Conservation (phyloP, 2,113 vertebrate genomes). For the Pavo muticus region DNA sequence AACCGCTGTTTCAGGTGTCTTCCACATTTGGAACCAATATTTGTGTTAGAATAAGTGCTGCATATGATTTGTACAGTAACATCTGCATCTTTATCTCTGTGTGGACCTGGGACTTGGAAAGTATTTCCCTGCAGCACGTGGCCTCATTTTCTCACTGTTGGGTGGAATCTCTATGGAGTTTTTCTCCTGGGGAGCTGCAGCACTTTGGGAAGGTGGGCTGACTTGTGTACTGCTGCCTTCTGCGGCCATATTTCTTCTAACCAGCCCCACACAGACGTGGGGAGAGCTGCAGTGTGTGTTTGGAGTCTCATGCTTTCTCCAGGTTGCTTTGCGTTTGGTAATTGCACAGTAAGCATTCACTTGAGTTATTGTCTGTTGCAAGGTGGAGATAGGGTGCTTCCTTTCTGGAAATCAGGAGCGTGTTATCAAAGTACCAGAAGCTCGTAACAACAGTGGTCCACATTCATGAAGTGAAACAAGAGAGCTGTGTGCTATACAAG, state of each 20-base stretch:
- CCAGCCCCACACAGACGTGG: accelerated
- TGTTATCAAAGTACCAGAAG: neutral
- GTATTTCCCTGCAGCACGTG: neutral
- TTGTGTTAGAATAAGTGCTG: neutral
- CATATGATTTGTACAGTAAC: accelerated
- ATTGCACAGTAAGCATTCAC: neutral
- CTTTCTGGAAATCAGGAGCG: neutral
- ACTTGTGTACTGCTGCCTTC: neutral
- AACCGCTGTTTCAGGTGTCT: neutral
- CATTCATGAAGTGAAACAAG: neutral
- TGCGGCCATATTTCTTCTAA: accelerated
- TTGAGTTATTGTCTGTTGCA: neutral
- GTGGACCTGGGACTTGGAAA: neutral
- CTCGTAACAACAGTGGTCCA: neutral
- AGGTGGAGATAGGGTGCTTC: neutral
- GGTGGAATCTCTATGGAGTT: neutral
- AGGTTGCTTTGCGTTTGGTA: neutral
- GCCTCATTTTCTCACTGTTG: neutral
- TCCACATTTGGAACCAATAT: neutral
- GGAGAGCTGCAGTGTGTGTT: neutral
- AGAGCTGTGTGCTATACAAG: neutral
- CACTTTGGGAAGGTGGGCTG: accelerated
- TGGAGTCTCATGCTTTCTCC: neutral
- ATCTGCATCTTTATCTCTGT: neutral
- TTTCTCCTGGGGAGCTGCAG: neutral